Conservation (phyloP, 2,797 vertebrate species). For the Zenarchopterus dispar region DNA sequence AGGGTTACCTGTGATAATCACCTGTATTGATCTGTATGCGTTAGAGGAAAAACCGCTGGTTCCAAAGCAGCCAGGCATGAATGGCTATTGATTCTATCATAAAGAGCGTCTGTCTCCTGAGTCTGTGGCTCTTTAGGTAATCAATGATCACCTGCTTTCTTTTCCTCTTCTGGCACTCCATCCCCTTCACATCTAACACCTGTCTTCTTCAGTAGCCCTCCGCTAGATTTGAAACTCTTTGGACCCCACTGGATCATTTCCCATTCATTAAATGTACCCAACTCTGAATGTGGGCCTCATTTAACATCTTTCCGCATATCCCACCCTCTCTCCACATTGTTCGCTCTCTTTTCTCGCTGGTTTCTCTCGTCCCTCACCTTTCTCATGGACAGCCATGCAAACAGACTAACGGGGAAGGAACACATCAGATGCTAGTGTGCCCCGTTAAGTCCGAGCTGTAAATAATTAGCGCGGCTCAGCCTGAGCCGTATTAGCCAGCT, state of each 20-base stretch:
- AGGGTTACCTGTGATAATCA: slow-evolving; percentile 76
- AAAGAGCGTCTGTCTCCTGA: slow-evolving; percentile 66
- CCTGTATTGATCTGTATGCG: slow-evolving; percentile 73
- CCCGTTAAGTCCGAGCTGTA: slow-evolving; percentile 83
- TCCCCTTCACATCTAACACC: slow-evolving; percentile 54
- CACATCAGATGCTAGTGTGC: slow-evolving; percentile 86
- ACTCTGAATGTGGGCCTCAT: neutral
- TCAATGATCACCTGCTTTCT: slow-evolving; percentile 44
- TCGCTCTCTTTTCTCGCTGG: neutral
- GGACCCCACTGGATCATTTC: neutral
- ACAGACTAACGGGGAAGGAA: slow-evolving; percentile 41
- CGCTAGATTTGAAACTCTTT: slow-evolving; percentile 13
- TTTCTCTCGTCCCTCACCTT: slow-evolving; percentile 10
- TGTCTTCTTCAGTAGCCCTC: slow-evolving; percentile 24
- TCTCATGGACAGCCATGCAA: slow-evolving; percentile 25
- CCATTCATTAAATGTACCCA: slow-evolving; percentile 6
- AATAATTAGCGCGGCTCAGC: slow-evolving; percentile 85
- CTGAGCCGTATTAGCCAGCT: slow-evolving; percentile 66
- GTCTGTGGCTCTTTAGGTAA: slow-evolving; percentile 70
- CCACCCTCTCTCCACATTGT: slow-evolving; percentile 2
- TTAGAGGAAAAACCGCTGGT: slow-evolving; percentile 60
- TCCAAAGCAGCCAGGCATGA: slow-evolving; percentile 70
- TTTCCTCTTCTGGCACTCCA: slow-evolving; percentile 13
- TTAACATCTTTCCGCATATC: slow-evolving; percentile 12
- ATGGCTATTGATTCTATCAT: slow-evolving; percentile 77